phyloP scores from a whole-genome alignment of 2,888 invertebrate genomes.

The Lutraria lutraria region DNA sequence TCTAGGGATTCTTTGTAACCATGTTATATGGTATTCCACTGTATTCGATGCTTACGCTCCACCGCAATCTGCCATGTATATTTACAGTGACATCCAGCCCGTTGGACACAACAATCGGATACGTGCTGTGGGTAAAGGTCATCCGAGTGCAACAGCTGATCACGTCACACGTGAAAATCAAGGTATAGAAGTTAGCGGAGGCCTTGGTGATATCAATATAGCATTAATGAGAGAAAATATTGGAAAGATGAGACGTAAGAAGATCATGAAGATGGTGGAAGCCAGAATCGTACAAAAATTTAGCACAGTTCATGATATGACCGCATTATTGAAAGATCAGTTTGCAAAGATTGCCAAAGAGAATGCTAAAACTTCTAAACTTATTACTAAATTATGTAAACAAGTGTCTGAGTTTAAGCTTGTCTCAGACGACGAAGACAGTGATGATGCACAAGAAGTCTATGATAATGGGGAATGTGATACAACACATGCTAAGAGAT shows the following conservation, averaged over 20 bases:
- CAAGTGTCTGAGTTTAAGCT: background rate
- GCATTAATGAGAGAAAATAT: conserved; percentile 6
- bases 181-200: background rate
- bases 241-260: background rate
- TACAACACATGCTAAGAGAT: background rate
- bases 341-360: background rate
- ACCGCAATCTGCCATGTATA: background rate
- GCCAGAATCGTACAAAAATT: background rate
- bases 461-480: background rate
- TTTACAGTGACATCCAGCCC: background rate
- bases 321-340: background rate
- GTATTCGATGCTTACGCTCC: no score
- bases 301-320: background rate
- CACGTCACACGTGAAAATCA: background rate
- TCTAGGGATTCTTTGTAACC: no score
- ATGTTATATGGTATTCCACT: no score
- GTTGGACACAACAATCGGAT: background rate
- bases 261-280: background rate
- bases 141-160: background rate
- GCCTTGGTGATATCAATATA: background rate
- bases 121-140: background rate
- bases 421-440: background rate
- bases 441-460: background rate
- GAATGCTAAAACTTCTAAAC: background rate
- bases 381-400: background rate